These are phyloP conservation scores for Rhysida immarginata DNA, from an alignment of 1,140 invertebrate species.

Conservation along the genomic window DNA sequence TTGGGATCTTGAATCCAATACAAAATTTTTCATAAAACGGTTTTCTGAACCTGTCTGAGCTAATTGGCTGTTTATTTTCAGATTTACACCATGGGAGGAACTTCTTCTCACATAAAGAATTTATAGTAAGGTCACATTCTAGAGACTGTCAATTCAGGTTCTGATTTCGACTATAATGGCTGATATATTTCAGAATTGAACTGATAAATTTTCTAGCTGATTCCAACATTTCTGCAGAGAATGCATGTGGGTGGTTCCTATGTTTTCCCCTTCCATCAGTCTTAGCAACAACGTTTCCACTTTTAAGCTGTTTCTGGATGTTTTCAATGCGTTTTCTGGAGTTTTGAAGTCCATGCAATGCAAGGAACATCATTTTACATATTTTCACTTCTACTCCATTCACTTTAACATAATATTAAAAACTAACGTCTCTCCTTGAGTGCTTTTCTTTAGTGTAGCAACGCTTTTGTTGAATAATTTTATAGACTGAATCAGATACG, in stretches of 20 bases:
- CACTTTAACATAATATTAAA: background rate
- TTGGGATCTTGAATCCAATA: conserved; percentile 7
- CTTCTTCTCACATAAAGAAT: no score
- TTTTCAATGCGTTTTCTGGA: background rate
- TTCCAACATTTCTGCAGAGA: no score
- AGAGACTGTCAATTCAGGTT: background rate
- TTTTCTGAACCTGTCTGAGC: no score
- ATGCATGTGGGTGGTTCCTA: background rate
- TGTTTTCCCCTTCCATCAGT: background rate
- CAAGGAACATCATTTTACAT: background rate
- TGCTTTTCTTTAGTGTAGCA: background rate
- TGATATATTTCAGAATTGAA: background rate
- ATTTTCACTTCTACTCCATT: no score
- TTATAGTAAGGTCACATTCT: background rate
- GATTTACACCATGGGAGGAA: background rate
- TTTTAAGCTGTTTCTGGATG: background rate
- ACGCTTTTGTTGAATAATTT: background rate
- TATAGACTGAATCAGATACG: background rate
- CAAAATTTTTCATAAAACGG: conserved; percentile 1
- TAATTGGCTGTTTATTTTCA: background rate
- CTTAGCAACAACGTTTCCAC: no score
- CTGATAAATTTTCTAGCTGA: background rate
- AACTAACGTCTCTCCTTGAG: no score
- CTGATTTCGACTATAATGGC: background rate
- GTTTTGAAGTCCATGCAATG: no score